A percentile compares a stretch with the other conserved stretches of the same genome.
Evolutionary conservation across 2,888 invertebrate genomes (phyloP).

Genomic region (Salticus scenicus): DNA sequence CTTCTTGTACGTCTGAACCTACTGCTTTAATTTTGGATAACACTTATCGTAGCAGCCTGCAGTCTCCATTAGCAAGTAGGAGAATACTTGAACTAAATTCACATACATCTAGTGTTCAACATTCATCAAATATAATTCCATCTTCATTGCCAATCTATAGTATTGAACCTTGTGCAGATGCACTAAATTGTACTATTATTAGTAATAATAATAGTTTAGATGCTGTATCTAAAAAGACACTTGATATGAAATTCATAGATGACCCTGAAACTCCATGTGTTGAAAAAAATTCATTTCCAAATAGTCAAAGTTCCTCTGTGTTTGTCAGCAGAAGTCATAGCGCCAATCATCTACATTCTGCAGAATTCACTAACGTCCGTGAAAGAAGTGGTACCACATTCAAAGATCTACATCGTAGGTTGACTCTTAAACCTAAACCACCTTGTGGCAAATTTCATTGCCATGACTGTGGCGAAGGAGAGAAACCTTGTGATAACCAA

Average conservation of each 20-base stretch:
- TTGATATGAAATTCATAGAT: slow-evolving; percentile 80
- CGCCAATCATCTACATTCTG: slow-evolving; percentile 60
- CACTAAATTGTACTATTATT: neutral
- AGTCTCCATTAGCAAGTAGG: slow-evolving; percentile 50
- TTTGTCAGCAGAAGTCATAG: slow-evolving; percentile 60
- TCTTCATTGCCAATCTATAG: slow-evolving; percentile 32
- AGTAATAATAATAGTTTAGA: slow-evolving; percentile 32
- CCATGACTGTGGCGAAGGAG: slow-evolving; percentile 59
- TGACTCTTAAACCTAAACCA: slow-evolving; percentile 64
- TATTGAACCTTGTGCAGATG: slow-evolving; percentile 4
- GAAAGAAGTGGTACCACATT: slow-evolving; percentile 48
- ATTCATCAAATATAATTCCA: slow-evolving; percentile 25
- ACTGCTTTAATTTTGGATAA: slow-evolving; percentile 50
- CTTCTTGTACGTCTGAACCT: slow-evolving; percentile 28
- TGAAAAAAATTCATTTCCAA: slow-evolving; percentile 52
- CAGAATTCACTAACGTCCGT: slow-evolving; percentile 66
- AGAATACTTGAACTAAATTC: slow-evolving; percentile 56
- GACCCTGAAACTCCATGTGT: slow-evolving; percentile 72
- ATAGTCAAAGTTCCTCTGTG: slow-evolving; percentile 61
- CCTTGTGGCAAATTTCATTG: slow-evolving; percentile 65
- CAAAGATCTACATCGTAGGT: slow-evolving; percentile 52
- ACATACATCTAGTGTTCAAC: slow-evolving; percentile 25
- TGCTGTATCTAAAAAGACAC: slow-evolving; percentile 72
- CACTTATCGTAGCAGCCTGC: slow-evolving; percentile 51
- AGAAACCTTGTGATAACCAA: slow-evolving; percentile 51